Percentiles rank a stretch among this genome's conserved stretches.
phyloP scores from a whole-genome alignment of 2,113 vertebrate species.

The Chelonoidis abingdonii region DNA sequence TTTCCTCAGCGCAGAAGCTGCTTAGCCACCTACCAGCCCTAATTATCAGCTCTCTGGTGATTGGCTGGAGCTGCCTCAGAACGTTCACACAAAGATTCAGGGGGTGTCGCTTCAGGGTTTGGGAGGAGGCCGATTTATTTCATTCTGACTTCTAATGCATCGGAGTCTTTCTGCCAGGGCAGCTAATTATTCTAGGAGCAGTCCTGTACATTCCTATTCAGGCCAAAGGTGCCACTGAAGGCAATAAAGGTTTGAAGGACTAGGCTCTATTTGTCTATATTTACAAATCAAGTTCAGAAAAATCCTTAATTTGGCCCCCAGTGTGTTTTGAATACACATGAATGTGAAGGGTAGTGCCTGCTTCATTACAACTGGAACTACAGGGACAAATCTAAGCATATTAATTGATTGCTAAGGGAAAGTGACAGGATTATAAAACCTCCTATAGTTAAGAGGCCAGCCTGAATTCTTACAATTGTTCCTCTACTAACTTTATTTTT shows the following conservation, averaged over 20 bases:
- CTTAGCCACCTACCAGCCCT: not conserved
- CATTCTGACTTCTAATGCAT: rapidly evolving
- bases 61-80: not conserved
- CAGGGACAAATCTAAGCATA: rapidly evolving
- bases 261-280: rapidly evolving
- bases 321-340: not conserved
- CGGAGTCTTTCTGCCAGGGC: not conserved
- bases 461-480: not conserved
- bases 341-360: not conserved
- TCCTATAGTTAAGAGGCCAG: no score
- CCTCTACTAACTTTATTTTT: rapidly evolving
- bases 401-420: not conserved
- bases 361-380: not conserved
- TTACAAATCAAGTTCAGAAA: not conserved
- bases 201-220: rapidly evolving
- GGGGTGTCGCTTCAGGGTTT: not conserved
- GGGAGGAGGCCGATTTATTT: not conserved
- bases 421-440: rapidly evolving
- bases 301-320: not conserved
- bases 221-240: not conserved
- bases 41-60: not conserved
- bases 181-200: rapidly evolving
- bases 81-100: not conserved
- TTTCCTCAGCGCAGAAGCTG: not conserved
- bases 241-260: not conserved